Conservation (phyloP, 2,113 vertebrate species). For the Ia io region DNA sequence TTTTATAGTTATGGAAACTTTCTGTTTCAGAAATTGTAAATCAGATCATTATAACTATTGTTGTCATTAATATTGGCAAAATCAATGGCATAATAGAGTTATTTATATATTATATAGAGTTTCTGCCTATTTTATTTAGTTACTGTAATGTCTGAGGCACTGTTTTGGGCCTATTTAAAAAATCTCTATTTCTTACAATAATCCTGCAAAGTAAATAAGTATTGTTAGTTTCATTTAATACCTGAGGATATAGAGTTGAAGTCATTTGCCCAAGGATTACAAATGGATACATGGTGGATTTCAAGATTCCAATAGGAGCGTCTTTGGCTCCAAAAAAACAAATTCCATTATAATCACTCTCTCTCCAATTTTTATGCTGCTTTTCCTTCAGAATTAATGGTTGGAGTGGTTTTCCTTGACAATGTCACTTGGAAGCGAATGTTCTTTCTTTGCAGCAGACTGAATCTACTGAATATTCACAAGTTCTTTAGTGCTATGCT, state of each 20-base stretch:
- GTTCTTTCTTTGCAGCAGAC: background rate
- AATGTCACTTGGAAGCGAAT: background rate
- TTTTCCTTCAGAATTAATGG: background rate
- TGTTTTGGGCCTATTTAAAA: background rate
- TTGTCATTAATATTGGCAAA: background rate
- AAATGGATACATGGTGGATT: background rate
- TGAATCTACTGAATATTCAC: background rate
- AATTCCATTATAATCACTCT: background rate
- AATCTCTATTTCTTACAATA: background rate
- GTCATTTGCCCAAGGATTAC: background rate
- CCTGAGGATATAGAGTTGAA: background rate
- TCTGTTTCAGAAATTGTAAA: background rate
- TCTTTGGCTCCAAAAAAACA: background rate
- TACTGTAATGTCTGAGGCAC: background rate
- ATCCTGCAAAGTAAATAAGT: background rate
- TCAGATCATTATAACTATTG: background rate
- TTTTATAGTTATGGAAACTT: background rate
- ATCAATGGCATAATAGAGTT: background rate
- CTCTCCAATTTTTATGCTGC: background rate
- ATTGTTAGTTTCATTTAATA: background rate
- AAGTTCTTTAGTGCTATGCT: background rate
- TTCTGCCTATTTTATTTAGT: background rate
- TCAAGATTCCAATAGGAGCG: background rate
- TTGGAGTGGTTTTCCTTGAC: background rate
- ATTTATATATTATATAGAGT: background rate